phyloP scores from a whole-genome alignment of 2,888 invertebrate species.

The Ligdia adustata region DNA sequence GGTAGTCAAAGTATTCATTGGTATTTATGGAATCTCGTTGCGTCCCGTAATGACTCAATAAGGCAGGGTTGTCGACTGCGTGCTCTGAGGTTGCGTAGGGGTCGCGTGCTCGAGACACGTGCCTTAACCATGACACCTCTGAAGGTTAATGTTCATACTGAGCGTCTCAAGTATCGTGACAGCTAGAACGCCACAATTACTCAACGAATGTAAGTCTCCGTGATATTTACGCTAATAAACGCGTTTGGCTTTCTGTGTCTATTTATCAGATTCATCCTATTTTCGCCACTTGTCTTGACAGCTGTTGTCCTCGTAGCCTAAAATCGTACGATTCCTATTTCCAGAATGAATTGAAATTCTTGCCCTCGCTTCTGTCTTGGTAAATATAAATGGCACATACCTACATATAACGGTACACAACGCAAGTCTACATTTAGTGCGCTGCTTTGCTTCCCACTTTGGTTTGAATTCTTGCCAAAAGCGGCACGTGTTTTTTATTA shows the following conservation, averaged over 20 bases:
- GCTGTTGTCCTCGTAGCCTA: conserved; percentile 14
- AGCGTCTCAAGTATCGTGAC: too few species aligned
- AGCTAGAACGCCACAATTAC: conserved; percentile 3
- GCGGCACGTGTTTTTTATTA: conserved; percentile 53
- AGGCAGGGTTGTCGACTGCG: conserved; percentile 27
- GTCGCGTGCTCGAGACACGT: conserved; percentile 21
- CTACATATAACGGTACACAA: not conserved
- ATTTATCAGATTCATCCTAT: conserved; percentile 7
- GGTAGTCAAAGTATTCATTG: conserved; percentile 34
- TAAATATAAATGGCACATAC: conserved; percentile 5
- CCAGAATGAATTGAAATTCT: conserved; percentile 20
- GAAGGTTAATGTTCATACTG: conserved; percentile 25
- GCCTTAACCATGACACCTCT: conserved; percentile 30
- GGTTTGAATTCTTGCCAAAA: conserved; percentile 69
- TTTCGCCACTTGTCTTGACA: conserved; percentile 9
- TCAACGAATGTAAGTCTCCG: too few species aligned
- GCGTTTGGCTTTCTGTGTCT: too few species aligned
- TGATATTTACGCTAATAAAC: too few species aligned
- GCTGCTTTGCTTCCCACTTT: conserved; percentile 39
- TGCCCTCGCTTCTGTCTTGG: conserved; percentile 14
- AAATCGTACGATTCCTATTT: conserved; percentile 12
- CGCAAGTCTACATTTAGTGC: conserved; percentile 10
- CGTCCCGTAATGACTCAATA: conserved; percentile 39
- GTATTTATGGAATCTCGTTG: conserved; percentile 36
- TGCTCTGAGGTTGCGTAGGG: conserved; percentile 28